Percentiles rank a stretch among this genome's conserved stretches.
Conservation (phyloP, 2,888 invertebrate genomes). For the Synergus umbraculus region DNA sequence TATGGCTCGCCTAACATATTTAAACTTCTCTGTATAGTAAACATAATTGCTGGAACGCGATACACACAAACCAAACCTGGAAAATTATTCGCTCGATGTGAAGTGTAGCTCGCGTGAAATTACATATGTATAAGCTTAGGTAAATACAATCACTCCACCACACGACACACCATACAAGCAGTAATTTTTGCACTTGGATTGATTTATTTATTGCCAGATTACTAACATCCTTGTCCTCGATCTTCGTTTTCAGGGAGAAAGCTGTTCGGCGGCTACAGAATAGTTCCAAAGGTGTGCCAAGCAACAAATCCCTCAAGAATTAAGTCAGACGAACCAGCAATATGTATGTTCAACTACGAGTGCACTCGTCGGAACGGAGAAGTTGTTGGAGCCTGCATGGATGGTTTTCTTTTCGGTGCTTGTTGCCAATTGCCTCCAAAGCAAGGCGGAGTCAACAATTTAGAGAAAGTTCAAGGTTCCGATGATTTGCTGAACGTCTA, state of each 20-base stretch:
- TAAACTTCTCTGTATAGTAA: not conserved
- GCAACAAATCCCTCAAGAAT: constrained; percentile 82
- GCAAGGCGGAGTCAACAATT: constrained; percentile 61
- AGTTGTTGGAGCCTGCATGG: constrained; percentile 94
- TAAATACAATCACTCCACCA: constrained; percentile 2
- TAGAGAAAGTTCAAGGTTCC: constrained; percentile 46
- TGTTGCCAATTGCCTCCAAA: constrained; percentile 88
- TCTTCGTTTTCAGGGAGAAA: constrained; percentile 78
- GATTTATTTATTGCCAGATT: constrained; percentile 37
- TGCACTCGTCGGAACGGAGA: constrained; percentile 88
- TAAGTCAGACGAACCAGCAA: constrained; percentile 84
- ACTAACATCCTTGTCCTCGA: constrained; percentile 37
- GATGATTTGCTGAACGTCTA: constrained; percentile 64
- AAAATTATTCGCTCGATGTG: not conserved
- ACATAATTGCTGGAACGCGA: not conserved
- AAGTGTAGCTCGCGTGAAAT: not conserved
- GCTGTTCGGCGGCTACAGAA: constrained; percentile 91
- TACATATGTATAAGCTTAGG: not conserved
- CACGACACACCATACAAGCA: not conserved
- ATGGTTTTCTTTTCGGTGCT: constrained; percentile 94
- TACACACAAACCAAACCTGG: not conserved
- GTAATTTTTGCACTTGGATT: constrained; percentile 16
- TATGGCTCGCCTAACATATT: constrained; percentile 11
- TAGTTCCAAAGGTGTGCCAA: constrained; percentile 89
- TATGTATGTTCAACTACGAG: constrained; percentile 97